Evolutionary conservation across 2,888 invertebrate species (phyloP).

Genomic region (Limnephilus lunatus): DNA sequence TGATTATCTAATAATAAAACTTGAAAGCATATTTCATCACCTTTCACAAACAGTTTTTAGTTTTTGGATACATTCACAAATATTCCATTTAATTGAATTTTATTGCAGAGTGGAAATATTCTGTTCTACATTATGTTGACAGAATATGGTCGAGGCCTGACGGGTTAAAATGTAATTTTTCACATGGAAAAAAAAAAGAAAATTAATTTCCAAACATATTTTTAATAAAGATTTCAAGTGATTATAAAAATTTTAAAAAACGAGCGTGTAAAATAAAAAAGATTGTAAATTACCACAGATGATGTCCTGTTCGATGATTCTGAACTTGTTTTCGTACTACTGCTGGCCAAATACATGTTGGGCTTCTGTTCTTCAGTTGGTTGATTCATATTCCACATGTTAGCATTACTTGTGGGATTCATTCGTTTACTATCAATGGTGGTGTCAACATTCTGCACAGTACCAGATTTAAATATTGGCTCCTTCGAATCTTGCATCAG

Average conservation of each 20-base stretch:
- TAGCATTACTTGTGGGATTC: constrained; percentile 5
- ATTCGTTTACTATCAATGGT: constrained; percentile 4
- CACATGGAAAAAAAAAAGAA: not conserved
- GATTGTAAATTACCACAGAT: constrained; percentile 28
- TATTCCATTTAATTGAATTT: too few relatives aligned
- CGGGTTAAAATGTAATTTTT: not conserved
- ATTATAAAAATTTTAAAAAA: not conserved
- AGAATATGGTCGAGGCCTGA: too few relatives aligned
- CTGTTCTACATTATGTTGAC: too few relatives aligned
- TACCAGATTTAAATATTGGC: not conserved
- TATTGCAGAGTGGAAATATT: too few relatives aligned
- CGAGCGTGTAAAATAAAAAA: not conserved
- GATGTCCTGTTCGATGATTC: constrained; percentile 34
- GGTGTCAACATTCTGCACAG: constrained; percentile 3
- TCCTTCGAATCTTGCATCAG: constrained; percentile 23
- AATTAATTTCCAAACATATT: too few relatives aligned
- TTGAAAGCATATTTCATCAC: too few relatives aligned
- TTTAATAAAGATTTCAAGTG: not conserved
- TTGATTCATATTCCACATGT: not conserved
- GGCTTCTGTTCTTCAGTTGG: constrained; percentile 28
- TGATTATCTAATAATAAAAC: too few relatives aligned
- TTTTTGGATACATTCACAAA: too few relatives aligned
- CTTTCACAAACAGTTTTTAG: too few relatives aligned
- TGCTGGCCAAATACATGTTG: not conserved
- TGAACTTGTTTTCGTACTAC: constrained; percentile 29